Evolutionary conservation across 2,888 invertebrate genomes (phyloP), one percentile per base, ranked within the genome.

Genomic region (Thymelicus lineola): DNA sequence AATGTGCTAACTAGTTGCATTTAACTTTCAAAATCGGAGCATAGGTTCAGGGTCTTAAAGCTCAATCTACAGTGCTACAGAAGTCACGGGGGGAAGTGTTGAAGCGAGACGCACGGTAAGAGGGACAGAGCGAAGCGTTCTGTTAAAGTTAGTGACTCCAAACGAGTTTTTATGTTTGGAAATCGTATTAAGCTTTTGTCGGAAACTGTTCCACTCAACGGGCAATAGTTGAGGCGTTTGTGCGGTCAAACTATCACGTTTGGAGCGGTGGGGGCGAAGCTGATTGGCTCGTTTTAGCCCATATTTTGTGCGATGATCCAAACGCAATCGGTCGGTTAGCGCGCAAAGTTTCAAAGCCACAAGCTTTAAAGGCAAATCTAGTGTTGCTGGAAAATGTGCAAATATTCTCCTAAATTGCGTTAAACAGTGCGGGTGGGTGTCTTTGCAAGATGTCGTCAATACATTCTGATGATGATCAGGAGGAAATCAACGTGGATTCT

Each of bases 401-500:
- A 46, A 12, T 45, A 46, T 50, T 57, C 2, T 15, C 1, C 74
- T 72, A 71, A 72, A 77, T 80, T 76, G 76, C 77, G 71, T 76
- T 76, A 75, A 77, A 74, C 70, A 81, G 89, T 90, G 89, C 73
- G 73, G 84, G 90, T 90, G 73, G 84, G 90, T 90, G 89, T 79
- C 70, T 75, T 75, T 73, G 72, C 20, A 70, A 87, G 73, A 94
- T 94, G 94, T 94, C 94, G 74, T 94, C 94, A 68, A 85, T 93
- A 76, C 94, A 94, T 84, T 94, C 95, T 71, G 95, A 95, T 82
- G 95, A 95, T 76, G 95, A 95, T 75, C 95, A 95, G 80, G 95
- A 95, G 75, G 96, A 96, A 88, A 96, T 96, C 77, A 96, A 96
- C 80, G 95, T 96, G 77, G 91, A 95, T 79, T 96, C 96, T 50